phyloP scores from a whole-genome alignment of 2,113 vertebrate genomes.

The Pheucticus melanocephalus region DNA sequence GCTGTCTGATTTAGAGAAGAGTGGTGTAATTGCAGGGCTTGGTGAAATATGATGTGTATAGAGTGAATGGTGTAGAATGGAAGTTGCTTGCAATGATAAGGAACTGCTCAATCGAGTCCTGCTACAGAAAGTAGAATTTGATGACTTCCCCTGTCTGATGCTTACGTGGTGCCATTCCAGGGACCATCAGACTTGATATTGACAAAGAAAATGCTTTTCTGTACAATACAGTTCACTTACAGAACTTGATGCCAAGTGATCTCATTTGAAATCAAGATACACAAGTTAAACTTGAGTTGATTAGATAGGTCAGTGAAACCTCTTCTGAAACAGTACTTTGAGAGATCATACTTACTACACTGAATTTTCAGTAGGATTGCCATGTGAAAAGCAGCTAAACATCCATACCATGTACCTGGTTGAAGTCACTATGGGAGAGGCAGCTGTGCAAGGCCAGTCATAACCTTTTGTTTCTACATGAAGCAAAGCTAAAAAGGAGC shows the following conservation, averaged over 20 bases:
- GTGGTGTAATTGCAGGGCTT: not conserved
- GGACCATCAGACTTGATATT: not conserved
- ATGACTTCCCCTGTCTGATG: not conserved
- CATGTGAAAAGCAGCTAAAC: not conserved
- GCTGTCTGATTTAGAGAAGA: not conserved
- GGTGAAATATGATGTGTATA: not conserved
- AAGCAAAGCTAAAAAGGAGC: not conserved
- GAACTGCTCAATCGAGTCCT: not conserved
- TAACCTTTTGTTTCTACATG: not conserved
- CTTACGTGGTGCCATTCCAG: not conserved
- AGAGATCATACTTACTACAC: not conserved
- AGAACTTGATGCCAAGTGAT: not conserved
- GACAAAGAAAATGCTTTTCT: not conserved
- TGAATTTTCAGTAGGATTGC: not conserved
- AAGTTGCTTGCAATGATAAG: not conserved
- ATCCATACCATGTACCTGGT: not conserved
- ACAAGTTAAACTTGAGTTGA: not conserved
- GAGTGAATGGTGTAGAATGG: not conserved
- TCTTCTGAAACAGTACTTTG: not conserved
- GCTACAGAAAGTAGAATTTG: not conserved
- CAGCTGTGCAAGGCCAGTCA: not conserved
- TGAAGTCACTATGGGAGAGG: not conserved
- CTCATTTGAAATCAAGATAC: not conserved
- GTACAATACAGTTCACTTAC: not conserved
- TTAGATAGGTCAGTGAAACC: not conserved